Conservation (phyloP, 2,113 vertebrate species). For the Onychorhynchus coronatus region DNA sequence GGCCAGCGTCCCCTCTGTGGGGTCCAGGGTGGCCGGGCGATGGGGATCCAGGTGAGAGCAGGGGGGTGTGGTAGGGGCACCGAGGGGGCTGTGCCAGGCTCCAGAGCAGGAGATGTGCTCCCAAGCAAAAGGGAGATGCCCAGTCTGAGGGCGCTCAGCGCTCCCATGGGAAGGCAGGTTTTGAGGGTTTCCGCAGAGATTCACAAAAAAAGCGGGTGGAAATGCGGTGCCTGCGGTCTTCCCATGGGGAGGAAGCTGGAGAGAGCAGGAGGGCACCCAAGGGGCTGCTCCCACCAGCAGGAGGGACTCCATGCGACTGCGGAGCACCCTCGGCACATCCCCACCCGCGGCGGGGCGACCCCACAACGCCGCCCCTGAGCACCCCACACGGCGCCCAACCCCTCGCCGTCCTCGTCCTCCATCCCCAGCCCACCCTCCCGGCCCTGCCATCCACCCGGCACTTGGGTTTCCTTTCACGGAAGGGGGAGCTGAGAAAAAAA, state of each 20-base stretch:
- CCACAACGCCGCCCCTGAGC: rapidly evolving
- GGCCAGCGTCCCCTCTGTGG: rapidly evolving
- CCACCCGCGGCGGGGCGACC: rapidly evolving
- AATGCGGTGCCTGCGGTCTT: rapidly evolving
- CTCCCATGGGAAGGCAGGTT: rapidly evolving
- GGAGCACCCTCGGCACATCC: rapidly evolving
- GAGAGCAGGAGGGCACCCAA: background rate
- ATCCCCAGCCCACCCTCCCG: rapidly evolving
- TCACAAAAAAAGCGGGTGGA: rapidly evolving
- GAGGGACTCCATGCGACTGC: rapidly evolving
- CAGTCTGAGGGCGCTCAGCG: rapidly evolving
- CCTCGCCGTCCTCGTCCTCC: background rate
- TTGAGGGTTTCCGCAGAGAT: background rate
- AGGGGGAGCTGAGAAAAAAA: slow-evolving; percentile 45
- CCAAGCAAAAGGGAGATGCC: rapidly evolving
- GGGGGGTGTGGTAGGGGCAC: background rate
- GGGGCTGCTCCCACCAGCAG: rapidly evolving
- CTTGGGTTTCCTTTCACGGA: slow-evolving; percentile 57
- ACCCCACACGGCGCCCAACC: rapidly evolving
- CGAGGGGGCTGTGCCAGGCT: background rate
- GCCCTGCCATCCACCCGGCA: background rate
- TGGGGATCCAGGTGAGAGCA: background rate
- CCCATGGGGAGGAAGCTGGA: background rate
- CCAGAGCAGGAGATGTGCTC: background rate
- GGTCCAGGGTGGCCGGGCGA: background rate